phyloP scores from a whole-genome alignment of 1,140 invertebrate species.

The Pseudomyrmex sp. region DNA sequence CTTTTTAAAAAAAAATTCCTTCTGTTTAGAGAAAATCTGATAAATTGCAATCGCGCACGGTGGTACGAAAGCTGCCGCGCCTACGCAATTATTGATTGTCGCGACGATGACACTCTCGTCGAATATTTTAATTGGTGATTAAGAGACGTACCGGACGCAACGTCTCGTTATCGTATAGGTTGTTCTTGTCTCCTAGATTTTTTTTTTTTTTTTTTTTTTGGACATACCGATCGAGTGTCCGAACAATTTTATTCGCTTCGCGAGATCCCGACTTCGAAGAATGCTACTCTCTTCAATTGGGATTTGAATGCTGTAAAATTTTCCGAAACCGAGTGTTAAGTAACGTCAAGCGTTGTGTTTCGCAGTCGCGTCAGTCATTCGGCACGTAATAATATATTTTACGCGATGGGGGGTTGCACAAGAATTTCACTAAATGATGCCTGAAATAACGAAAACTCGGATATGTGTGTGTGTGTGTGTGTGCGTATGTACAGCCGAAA shows the following conservation, averaged over 20 bases:
- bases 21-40: too few relatives aligned
- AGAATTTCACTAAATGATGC: slow-evolving; percentile 43
- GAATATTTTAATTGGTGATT: slow-evolving; percentile 53
- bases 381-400: slow-evolving; percentile 22
- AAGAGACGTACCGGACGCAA: not conserved
- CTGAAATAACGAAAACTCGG: slow-evolving; percentile 54
- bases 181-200: not conserved
- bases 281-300: not conserved
- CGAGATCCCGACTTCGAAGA: slow-evolving; percentile 2
- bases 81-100: slow-evolving; percentile 9
- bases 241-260: not conserved
- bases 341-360: slow-evolving; percentile 17
- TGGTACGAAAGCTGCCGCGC: not conserved
- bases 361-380: slow-evolving; percentile 25
- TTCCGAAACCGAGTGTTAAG: not conserved
- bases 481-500: slow-evolving; percentile 36
- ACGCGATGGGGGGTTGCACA: slow-evolving; percentile 27
- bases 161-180: slow-evolving; percentile 18
- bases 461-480: not conserved
- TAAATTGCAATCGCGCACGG: not conserved
- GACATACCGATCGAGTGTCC: slow-evolving; percentile 4
- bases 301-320: not conserved
- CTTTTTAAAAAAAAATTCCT: too few relatives aligned
- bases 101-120: slow-evolving; percentile 7
- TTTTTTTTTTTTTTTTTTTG: too few relatives aligned